Evolutionary conservation across 1,140 invertebrate genomes (phyloP).

Genomic region (Berghia stephanieae): DNA sequence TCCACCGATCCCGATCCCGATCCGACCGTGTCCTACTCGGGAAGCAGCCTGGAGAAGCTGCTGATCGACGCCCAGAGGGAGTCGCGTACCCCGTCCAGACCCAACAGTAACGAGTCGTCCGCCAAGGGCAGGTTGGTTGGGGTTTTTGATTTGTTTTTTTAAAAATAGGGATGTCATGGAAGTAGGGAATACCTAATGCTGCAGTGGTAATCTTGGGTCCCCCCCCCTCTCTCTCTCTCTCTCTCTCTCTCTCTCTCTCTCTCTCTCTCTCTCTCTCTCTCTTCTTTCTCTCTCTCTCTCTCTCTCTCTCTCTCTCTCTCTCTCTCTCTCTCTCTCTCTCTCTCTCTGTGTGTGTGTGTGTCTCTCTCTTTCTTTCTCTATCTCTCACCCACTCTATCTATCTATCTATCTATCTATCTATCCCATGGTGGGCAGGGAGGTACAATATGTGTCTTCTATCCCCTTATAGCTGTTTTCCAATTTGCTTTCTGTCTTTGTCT

Average conservation of each 20-base stretch:
- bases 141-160: background rate
- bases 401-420: too few species aligned
- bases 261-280: too few species aligned
- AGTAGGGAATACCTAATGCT: background rate
- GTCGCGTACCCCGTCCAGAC: conserved; percentile 51
- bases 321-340: too few species aligned
- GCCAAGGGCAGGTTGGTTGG: conserved; percentile 45
- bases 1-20: background rate
- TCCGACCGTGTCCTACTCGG: conserved; percentile 42
- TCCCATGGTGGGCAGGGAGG: too few species aligned
- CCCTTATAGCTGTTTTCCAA: too few species aligned
- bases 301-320: background rate
- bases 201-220: background rate
- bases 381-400: too few species aligned
- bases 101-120: conserved; percentile 51
- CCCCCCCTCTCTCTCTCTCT: too few species aligned
- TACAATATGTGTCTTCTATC: too few species aligned
- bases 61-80: conserved; percentile 59
- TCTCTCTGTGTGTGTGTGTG: too few species aligned
- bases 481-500: too few species aligned
- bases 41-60: conserved; percentile 58
- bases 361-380: too few species aligned
- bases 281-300: background rate
- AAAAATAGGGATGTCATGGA: background rate
- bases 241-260: too few species aligned